Evolutionary conservation across 2,113 vertebrate species (phyloP), one percentile per base, ranked within the genome.

Genomic region (Mobula hypostoma): DNA sequence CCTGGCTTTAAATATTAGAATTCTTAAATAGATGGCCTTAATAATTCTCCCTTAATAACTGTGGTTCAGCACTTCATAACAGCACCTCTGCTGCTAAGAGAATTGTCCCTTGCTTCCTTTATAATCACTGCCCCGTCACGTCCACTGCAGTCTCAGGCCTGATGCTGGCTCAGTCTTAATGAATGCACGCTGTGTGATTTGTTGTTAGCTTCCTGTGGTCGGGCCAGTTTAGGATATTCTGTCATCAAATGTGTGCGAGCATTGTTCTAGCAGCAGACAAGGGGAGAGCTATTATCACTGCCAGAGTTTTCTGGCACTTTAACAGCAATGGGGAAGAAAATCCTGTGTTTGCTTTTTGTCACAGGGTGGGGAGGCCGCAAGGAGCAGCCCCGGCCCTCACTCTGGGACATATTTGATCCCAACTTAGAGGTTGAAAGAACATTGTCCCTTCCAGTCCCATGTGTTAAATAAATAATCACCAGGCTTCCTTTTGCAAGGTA

Each of bases 161-260:
- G 15, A 4, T 5, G 40, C 80, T 56, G 80, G 40, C 1, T 56
- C 19, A 58, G 19, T 11, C 19, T 83, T 83, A 21, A 7, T 83
- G 82, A 83, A 24, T 48, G 24, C 40, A 83, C 56, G 24, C 21
- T 58, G 80, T 83, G 80, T 6, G 76, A 78, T 83, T 83, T 83
- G 48, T 83, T 27, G 21, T 77, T 77, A 83, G n/a, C 15, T 68
- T 90, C 87, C 87, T 90, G 87, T 66, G 15, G 29, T 63, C 40
- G 5, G n/a, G 63, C 61, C 61, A 90, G 61, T 17, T 61, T 36
- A 68, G 87, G 87, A 88, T 68, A 90, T 36, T 90, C 29, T 32
- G 87, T 90, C 87, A 90, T 32, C 48, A 83, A 83, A 58, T 83
- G 63, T 90, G 40, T 85, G 77, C 24, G 21, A 48, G 24, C 82